phyloP scores from a whole-genome alignment of 2,888 invertebrate species.

The Drosophila paramelanica region DNA sequence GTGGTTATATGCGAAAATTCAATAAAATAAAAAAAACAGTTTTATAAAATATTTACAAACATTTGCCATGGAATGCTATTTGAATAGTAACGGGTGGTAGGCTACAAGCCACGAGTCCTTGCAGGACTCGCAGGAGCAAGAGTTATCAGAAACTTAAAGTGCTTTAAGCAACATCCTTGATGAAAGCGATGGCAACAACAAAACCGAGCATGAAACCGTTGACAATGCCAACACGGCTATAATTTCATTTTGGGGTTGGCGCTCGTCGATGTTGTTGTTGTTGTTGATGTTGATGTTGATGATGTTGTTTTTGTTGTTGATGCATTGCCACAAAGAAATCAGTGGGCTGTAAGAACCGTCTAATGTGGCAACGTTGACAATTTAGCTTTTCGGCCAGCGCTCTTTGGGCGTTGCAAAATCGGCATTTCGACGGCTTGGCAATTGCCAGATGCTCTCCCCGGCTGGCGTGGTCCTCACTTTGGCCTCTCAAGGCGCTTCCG shows the following conservation, averaged over 20 bases:
- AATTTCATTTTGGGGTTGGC: conserved; percentile 25
- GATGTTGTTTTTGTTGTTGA: conserved; percentile 44
- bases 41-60: conserved; percentile 15
- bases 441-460: conserved; percentile 6
- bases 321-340: conserved; percentile 67
- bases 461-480: neutral
- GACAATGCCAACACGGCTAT: conserved; percentile 13
- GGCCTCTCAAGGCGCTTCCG: conserved; percentile 27
- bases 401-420: conserved; percentile 27
- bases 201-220: neutral
- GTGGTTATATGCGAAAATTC: conserved; percentile 17
- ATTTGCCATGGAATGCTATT: conserved; percentile 7
- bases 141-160: neutral
- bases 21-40: conserved; percentile 15
- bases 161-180: conserved; percentile 5
- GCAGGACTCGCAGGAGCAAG: no score
- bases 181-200: neutral
- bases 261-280: conserved; percentile 5
- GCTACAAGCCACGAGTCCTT: neutral
- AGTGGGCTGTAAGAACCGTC: conserved; percentile 58
- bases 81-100: neutral
- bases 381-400: conserved; percentile 14
- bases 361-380: conserved; percentile 45
- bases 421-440: conserved; percentile 2
- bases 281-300: neutral